Base-by-base conservation (phyloP, 1,140 invertebrate genomes). In the Drosophila bifasciata region DNA sequence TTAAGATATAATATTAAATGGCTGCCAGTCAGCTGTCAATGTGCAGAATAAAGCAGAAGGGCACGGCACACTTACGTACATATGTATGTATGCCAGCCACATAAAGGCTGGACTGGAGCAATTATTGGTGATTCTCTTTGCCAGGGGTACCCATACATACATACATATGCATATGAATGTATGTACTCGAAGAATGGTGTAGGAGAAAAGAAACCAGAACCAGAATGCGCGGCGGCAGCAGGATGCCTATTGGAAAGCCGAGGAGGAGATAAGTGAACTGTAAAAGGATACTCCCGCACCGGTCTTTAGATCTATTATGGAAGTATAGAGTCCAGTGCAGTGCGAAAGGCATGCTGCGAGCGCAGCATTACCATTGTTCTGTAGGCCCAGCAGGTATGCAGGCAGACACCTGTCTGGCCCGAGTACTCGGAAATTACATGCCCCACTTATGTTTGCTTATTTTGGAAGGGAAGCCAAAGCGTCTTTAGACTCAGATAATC, bases 261-360 rank as follows among this genome's bases (percentile, higher is more conserved):
- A 40, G 23, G 28, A 46, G 40, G 32, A 41, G 19, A 52, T 21
- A 56, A 36, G 46, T 28, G 19, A 48, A 55, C 8, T 55, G 58
- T 32, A 46, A 57, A 73, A 73, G 70, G 70, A 73, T 64, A 55
- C 19, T 40, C n/a, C 28, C 39, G 44, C 45, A 61, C 68, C 59
- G 46, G 72, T 39, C 28, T 46, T 46, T 48, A 52, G 71, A 76
- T 76, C 74, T 69, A 69, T 55, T 75, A 62, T 76, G 45, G 53
- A 68, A 59, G 57, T 51, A 57, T 17, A n/a, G 28, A 43, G 39
- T 21, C 5, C 23, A 40, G 39, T 21, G 40, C 64, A 49, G 17
- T n/a, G n/a, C n/a, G n/a, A n/a, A n/a, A n/a, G n/a, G n/a, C n/a
- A n/a, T n/a, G n/a, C n/a, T n/a, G 32, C 32, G 32, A 36, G 32